A percentile compares a stretch with the other conserved stretches of the same genome.
phyloP scores from a whole-genome alignment of 2,888 invertebrate genomes.

The Creontiades dilutus region DNA sequence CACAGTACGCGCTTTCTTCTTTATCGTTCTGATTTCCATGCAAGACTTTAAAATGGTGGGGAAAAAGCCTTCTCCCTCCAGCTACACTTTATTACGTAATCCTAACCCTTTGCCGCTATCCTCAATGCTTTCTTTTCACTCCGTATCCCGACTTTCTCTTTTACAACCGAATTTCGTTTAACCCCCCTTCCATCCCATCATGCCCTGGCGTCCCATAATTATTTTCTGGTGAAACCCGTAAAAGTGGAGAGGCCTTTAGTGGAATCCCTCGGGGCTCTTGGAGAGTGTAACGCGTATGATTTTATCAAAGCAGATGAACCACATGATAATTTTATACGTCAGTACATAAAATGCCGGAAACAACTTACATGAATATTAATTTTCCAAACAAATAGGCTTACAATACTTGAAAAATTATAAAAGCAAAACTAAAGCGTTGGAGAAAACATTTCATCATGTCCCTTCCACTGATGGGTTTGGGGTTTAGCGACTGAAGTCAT shows the following conservation, averaged over 20 bases:
- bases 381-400: too few relatives aligned
- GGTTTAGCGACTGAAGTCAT: too few relatives aligned
- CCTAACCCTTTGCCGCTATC: constrained; percentile 48
- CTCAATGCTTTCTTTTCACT: neutral
- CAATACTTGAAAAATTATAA: too few relatives aligned
- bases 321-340: too few relatives aligned
- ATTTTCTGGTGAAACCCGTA: neutral
- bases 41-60: constrained; percentile 32
- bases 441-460: too few relatives aligned
- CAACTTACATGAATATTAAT: too few relatives aligned
- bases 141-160: neutral
- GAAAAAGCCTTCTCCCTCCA: constrained; percentile 6
- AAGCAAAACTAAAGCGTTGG: too few relatives aligned
- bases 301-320: neutral
- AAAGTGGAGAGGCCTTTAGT: neutral
- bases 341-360: too few relatives aligned
- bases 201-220: neutral
- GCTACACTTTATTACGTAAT: constrained; percentile 40
- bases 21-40: constrained; percentile 59
- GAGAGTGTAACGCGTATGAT: neutral
- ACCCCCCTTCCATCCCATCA: too few relatives aligned
- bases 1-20: neutral
- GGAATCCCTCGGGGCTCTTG: neutral
- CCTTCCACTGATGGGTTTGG: too few relatives aligned
- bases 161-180: neutral